Evolutionary conservation across 2,113 vertebrate genomes (phyloP), one percentile per base, ranked within the genome.

Genomic region (Eidolon helvum): DNA sequence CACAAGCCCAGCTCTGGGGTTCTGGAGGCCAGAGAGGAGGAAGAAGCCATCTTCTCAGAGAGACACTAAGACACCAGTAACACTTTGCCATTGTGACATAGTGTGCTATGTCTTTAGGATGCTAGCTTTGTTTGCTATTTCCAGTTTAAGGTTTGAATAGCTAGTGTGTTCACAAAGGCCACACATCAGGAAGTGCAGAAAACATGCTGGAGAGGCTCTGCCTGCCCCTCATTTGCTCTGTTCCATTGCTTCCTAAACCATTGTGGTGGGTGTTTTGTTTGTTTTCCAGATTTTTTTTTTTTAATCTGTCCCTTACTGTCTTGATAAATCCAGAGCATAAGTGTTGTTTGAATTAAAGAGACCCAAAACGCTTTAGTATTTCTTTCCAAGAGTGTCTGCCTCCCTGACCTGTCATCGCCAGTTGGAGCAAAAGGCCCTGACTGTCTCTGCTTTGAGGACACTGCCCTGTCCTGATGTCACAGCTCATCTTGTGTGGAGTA

Each of bases 311-410:
- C 18, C 40, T 57, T 84, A 18, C 85, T 78, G 14, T 63, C 50
- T 53, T 43, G n/a, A 59, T 94, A 92, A 95, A 83, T 87, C 33
- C 24, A 94, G 66, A 95, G 50, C 7, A 75, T 78, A 90, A 92
- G 59, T 38, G 48, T 74, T 92, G 10, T 55, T 95, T 92, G 38
- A 95, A 48, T 87, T 87, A 87, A 88, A 84, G 85, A 94, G 24
- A 57, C 14, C 9, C 43, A 84, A 59, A 50, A 72, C 45, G 50
- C 72, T 87, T 69, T 80, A 48, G 19, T 57, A 68, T 75, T 82
- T 38, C 43, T 83, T 61, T 53, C 69, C 45, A 35, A 61, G 24
- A 82, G 30, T 86, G n/a, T 65, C 90, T 90, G 83, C 11, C 24
- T 14, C 71, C 38, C 10, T 50, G 50, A 50, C 14, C 15, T 50